Percentiles rank a stretch among this genome's conserved stretches.
These are phyloP conservation scores for Irena cyanogastra DNA, from an alignment of 2,113 vertebrate genomes.

Conservation along the genomic window DNA sequence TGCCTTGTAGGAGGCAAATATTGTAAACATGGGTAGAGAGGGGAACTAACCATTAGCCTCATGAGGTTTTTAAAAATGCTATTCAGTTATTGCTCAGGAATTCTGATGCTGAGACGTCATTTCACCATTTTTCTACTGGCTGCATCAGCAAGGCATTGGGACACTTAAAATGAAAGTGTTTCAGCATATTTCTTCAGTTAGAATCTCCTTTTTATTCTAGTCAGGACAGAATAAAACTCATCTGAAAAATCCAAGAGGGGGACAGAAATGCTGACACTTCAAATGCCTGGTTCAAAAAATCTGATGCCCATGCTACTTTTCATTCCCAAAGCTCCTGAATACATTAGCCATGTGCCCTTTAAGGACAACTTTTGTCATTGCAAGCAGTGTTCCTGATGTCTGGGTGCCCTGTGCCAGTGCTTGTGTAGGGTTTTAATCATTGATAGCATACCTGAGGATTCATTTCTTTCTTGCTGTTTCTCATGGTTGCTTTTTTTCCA, in stretches of 20 bases:
- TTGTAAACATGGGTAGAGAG: neutral
- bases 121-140: neutral
- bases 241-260: slow-evolving; percentile 1
- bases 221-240: slow-evolving; percentile 24
- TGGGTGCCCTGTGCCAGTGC: neutral
- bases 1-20: neutral
- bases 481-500: neutral
- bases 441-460: neutral
- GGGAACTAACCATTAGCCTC: neutral
- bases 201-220: slow-evolving; percentile 33
- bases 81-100: neutral
- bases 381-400: neutral
- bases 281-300: slow-evolving; percentile 62
- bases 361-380: slow-evolving; percentile 32
- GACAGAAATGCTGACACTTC: slow-evolving; percentile 59
- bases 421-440: slow-evolving; percentile 1
- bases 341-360: slow-evolving; percentile 41
- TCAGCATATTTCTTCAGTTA: neutral
- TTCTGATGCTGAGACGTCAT: neutral
- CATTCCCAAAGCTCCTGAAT: slow-evolving; percentile 45
- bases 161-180: neutral
- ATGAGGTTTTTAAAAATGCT: neutral
- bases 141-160: neutral
- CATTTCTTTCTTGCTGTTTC: neutral
- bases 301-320: slow-evolving; percentile 50